Percentiles rank a stretch among this genome's conserved stretches.
phyloP scores from a whole-genome alignment of 2,113 vertebrate genomes.

The Engraulis encrasicolus region DNA sequence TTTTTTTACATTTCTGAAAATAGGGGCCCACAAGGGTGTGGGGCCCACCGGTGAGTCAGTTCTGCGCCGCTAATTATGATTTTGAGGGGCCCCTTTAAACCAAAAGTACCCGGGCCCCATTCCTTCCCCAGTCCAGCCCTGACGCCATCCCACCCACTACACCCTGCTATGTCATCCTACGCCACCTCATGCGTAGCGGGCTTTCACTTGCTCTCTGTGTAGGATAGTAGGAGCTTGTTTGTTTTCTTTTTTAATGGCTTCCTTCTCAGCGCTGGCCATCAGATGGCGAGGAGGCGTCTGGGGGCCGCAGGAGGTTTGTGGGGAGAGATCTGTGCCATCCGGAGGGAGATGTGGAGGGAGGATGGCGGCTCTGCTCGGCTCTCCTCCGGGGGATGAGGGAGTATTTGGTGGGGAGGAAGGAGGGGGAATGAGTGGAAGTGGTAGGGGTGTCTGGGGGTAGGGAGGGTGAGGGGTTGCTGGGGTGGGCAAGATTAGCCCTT shows the following conservation, averaged over 20 bases:
- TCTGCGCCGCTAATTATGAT: too few species aligned
- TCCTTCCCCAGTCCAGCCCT: too few species aligned
- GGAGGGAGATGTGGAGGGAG: neutral
- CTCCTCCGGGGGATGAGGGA: too few species aligned
- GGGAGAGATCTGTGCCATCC: neutral
- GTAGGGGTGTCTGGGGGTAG: slow-evolving; percentile 32
- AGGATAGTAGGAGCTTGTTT: neutral
- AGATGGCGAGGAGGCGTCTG: neutral
- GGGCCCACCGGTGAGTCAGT: too few species aligned
- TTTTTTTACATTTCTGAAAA: too few species aligned
- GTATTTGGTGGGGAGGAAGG: neutral
- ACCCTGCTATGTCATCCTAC: too few species aligned
- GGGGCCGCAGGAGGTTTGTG: neutral
- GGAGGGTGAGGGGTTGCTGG: slow-evolving; percentile 18
- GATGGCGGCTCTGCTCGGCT: neutral
- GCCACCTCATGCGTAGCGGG: neutral
- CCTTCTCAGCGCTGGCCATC: neutral
- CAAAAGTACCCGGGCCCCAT: too few species aligned
- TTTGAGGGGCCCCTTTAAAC: too few species aligned
- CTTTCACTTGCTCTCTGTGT: neutral
- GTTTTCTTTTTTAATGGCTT: neutral
- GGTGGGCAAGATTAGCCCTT: neutral
- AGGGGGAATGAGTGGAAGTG: neutral
- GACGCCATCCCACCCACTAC: too few species aligned
- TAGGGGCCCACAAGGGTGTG: too few species aligned